These are phyloP conservation scores for Sciurus vulgaris DNA, from an alignment of 2,797 vertebrate species.

Conservation along the genomic window DNA sequence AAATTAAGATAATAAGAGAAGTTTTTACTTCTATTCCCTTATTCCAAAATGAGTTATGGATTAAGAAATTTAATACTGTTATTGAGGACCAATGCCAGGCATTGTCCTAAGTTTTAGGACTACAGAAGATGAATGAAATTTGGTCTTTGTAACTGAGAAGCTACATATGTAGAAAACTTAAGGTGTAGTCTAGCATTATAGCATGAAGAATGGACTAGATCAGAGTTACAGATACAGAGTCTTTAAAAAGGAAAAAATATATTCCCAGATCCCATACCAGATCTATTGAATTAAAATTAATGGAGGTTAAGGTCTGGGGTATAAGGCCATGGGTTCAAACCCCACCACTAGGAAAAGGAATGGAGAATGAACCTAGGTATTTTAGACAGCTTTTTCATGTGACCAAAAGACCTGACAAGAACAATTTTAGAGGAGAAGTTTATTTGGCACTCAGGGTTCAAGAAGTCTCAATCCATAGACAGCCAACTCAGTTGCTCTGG, in stretches of 20 bases:
- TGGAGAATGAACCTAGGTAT: neutral
- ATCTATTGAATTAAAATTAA: constrained; percentile 14
- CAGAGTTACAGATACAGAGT: neutral
- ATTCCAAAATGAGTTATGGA: constrained; percentile 14
- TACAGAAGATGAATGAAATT: constrained; percentile 45
- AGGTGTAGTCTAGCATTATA: constrained; percentile 7
- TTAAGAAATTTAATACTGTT: constrained; percentile 47
- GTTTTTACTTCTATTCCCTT: neutral
- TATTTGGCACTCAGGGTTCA: no score
- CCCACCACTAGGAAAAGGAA: neutral
- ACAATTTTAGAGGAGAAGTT: no score
- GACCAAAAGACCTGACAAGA: no score
- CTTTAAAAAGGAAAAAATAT: constrained; percentile 18
- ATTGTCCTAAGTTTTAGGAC: neutral
- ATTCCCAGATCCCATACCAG: neutral
- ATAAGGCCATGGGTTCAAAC: neutral
- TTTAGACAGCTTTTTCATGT: no score
- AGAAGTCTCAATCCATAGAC: no score
- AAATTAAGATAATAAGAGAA: neutral
- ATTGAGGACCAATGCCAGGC: neutral
- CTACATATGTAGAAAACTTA: neutral
- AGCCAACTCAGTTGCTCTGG: no score
- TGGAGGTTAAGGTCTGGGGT: neutral
- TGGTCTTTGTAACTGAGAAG: constrained; percentile 29
- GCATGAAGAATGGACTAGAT: neutral